A percentile compares a stretch with the other conserved stretches of the same genome.
Conservation (phyloP, 2,888 invertebrate species). For the Syrista parreyssii region DNA sequence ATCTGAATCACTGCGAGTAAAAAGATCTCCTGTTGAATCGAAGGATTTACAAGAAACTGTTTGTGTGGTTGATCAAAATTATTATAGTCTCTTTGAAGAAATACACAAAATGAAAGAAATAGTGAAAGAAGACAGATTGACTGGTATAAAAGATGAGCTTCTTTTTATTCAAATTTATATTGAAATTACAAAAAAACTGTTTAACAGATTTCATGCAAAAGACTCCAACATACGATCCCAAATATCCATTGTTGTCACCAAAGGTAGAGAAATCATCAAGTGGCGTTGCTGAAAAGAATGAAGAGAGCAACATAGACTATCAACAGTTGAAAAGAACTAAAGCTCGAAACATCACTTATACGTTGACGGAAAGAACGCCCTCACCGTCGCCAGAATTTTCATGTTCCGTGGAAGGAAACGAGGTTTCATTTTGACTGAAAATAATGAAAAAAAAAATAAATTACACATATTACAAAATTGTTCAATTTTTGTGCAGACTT, state of each 20-base stretch:
- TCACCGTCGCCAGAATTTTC: neutral
- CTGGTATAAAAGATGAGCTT: conserved; percentile 4
- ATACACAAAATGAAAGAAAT: conserved; percentile 14
- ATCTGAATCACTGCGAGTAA: neutral
- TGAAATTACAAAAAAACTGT: neutral
- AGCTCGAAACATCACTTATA: neutral
- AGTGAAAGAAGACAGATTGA: neutral
- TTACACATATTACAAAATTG: neutral
- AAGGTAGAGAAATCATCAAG: neutral
- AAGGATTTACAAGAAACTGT: neutral
- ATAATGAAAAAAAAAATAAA: neutral
- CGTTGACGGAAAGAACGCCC: neutral
- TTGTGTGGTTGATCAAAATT: conserved; percentile 12
- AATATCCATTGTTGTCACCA: conserved; percentile 5
- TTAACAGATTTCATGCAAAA: neutral
- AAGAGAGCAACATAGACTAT: conserved; percentile 7
- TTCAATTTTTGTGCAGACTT: neutral
- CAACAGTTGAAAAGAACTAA: neutral
- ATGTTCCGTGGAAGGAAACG: neutral
- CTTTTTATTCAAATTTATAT: neutral
- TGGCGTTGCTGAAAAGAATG: neutral
- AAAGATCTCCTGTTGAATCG: conserved; percentile 12
- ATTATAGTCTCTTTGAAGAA: conserved; percentile 19
- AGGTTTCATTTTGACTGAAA: neutral
- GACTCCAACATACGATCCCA: conserved; percentile 2